These are phyloP conservation scores for Sebastes diploproa DNA, from an alignment of 2,797 vertebrate species.

Conservation along the genomic window DNA sequence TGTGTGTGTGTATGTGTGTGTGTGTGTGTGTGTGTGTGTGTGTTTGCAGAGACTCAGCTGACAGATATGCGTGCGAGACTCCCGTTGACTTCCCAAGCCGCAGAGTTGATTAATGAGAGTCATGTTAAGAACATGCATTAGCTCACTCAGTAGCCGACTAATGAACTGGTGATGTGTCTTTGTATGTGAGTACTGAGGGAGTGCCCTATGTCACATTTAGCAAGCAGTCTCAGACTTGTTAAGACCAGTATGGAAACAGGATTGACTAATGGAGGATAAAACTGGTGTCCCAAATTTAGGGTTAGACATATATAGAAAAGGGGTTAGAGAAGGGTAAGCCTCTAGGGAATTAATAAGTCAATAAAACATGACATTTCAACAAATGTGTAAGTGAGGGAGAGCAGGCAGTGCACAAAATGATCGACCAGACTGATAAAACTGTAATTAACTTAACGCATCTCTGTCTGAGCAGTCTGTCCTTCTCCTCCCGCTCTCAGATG, in stretches of 20 bases:
- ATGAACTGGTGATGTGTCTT: constrained; percentile 15
- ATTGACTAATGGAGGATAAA: not conserved
- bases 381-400: not conserved
- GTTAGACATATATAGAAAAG: not conserved
- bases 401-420: not conserved
- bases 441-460: not conserved
- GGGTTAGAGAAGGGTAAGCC: not conserved
- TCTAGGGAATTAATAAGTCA: not conserved
- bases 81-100: not conserved
- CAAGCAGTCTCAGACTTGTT: not conserved
- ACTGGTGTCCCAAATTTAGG: not conserved
- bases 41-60: not conserved
- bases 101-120: constrained; percentile 40
- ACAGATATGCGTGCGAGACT: not conserved
- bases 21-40: not conserved
- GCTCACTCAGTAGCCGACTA: constrained; percentile 15
- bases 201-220: not conserved
- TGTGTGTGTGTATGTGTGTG: too few species aligned
- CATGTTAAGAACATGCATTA: constrained; percentile 25
- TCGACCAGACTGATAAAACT: not conserved
- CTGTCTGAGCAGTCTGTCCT: not conserved
- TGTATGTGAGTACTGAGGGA: not conserved
- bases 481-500: not conserved
- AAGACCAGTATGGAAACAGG: not conserved
- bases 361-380: not conserved